phyloP scores from a whole-genome alignment of 2,113 vertebrate genomes.

The Rousettus leschenaultii region DNA sequence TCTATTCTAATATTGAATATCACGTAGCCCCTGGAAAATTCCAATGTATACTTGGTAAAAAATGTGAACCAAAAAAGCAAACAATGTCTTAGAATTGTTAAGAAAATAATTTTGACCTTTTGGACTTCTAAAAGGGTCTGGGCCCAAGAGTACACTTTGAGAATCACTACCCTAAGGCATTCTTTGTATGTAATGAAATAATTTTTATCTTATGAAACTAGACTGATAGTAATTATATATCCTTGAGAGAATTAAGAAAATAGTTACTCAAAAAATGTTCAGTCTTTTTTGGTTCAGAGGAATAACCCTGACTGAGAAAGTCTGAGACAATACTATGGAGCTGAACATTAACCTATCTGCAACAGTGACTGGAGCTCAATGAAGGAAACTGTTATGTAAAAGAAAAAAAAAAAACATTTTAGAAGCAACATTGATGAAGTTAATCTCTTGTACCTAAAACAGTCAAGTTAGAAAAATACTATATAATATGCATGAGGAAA shows the following conservation, averaged over 20 bases:
- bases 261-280: conserved; percentile 31
- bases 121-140: not conserved
- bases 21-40: not conserved
- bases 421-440: not conserved
- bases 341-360: not conserved
- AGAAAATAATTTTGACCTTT: not conserved
- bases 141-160: not conserved
- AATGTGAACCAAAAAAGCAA: not conserved
- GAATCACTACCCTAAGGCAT: not conserved
- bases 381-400: not conserved
- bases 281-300: not conserved
- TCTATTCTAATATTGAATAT: not conserved
- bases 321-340: not conserved
- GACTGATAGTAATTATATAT: not conserved
- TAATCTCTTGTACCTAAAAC: not conserved
- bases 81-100: not conserved
- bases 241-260: not conserved
- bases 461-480: not conserved
- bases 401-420: not conserved
- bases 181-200: not conserved
- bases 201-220: not conserved
- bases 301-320: not conserved
- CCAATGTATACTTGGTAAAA: not conserved
- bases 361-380: not conserved
- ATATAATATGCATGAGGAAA: not conserved